phyloP scores from a whole-genome alignment of 2,888 invertebrate species.

The Drosophila emarginata region DNA sequence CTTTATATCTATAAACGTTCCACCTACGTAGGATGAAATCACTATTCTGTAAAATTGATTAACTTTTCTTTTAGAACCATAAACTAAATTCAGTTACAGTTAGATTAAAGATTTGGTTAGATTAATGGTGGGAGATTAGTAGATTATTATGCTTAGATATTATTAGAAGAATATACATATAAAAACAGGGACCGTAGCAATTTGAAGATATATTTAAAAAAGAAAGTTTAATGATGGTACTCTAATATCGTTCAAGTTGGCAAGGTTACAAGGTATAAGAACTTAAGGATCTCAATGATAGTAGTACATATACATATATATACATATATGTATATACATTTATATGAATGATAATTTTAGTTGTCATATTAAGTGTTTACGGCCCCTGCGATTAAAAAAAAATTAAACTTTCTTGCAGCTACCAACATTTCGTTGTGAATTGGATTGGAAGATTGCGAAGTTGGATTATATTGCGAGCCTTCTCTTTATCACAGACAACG shows the following conservation, averaged over 20 bases:
- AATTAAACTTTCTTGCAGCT: neutral
- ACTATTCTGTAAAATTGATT: neutral
- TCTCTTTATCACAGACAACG: conserved; percentile 14
- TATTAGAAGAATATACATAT: too few species aligned
- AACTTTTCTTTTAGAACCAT: neutral
- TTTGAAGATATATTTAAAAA: neutral
- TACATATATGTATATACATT: neutral
- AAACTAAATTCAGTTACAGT: neutral
- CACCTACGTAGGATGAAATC: neutral
- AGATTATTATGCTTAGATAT: neutral
- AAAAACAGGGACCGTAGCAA: conserved; percentile 1
- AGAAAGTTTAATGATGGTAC: too few species aligned
- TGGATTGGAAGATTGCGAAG: neutral
- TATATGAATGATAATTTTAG: neutral
- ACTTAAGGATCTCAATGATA: neutral
- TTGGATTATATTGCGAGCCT: neutral
- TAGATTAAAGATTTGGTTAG: neutral
- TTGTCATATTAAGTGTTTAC: neutral
- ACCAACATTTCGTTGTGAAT: neutral
- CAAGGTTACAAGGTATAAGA: neutral
- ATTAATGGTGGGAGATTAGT: conserved; percentile 2
- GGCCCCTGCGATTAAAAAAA: neutral
- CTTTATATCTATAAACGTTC: neutral
- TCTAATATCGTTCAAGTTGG: neutral
- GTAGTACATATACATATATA: neutral